Evolutionary conservation across 2,113 vertebrate species (phyloP).

Genomic region (Struthidea cinerea): DNA sequence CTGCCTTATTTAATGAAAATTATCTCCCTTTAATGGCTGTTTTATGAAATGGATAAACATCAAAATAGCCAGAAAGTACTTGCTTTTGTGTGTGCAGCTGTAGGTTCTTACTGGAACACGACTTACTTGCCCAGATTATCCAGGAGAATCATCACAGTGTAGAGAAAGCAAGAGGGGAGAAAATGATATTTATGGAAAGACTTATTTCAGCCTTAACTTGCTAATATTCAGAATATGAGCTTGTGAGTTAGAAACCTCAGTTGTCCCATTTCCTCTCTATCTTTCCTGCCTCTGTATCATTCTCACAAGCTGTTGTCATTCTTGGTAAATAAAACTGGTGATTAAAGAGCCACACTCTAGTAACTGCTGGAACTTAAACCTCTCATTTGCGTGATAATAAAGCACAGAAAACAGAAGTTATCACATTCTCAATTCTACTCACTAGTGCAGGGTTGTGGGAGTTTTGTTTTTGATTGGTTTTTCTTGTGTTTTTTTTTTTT

Average conservation of each 20-base stretch:
- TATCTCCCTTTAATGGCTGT: neutral
- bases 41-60: neutral
- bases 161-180: neutral
- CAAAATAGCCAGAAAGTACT: neutral
- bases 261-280: neutral
- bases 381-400: conserved; percentile 20
- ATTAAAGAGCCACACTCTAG: neutral
- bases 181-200: neutral
- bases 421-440: neutral
- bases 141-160: neutral
- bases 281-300: neutral
- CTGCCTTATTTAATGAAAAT: neutral
- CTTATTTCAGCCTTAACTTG: neutral
- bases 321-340: neutral
- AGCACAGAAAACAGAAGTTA: neutral
- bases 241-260: neutral
- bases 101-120: neutral
- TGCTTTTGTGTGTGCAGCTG: neutral
- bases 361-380: neutral
- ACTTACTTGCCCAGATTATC: neutral
- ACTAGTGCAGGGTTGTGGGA: neutral
- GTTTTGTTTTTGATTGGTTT: fast-evolving
- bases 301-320: neutral
- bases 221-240: neutral
- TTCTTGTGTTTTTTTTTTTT: neutral